Evolutionary conservation across 2,888 invertebrate genomes (phyloP).

Genomic region (Pollenia griseotomentosa): DNA sequence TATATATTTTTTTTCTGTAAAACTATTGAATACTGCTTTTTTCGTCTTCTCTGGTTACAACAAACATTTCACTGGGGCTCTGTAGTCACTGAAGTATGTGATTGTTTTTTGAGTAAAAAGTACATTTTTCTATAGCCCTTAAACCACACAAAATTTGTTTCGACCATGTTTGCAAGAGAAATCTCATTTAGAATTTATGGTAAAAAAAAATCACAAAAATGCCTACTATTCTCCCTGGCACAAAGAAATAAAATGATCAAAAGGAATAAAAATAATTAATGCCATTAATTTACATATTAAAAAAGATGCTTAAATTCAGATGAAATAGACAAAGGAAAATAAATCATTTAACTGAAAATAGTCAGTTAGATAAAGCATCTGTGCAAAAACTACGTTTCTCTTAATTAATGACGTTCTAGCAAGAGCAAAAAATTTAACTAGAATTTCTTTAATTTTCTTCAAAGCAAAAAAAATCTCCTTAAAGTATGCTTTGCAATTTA

Average conservation of each 20-base stretch:
- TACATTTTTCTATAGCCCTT: not conserved
- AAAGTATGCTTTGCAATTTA: conserved; percentile 35
- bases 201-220: not conserved
- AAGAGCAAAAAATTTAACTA: too few species aligned
- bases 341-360: too few species aligned
- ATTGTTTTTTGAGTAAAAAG: not conserved
- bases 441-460: not conserved
- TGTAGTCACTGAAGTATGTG: conserved; percentile 22
- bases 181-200: not conserved
- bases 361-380: too few species aligned
- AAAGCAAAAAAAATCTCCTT: not conserved
- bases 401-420: too few species aligned
- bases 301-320: too few species aligned
- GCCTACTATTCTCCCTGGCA: not conserved
- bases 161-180: not conserved
- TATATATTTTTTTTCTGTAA: too few species aligned
- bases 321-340: too few species aligned
- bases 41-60: too few species aligned
- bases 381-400: too few species aligned
- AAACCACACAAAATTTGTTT: not conserved
- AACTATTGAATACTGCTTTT: too few species aligned
- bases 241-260: conserved; percentile 9
- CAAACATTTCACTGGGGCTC: not conserved
- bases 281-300: not conserved
- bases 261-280: not conserved